These are phyloP conservation scores for Drosophila ananassae DNA, from an alignment of 1,140 invertebrate species.

Conservation along the genomic window DNA sequence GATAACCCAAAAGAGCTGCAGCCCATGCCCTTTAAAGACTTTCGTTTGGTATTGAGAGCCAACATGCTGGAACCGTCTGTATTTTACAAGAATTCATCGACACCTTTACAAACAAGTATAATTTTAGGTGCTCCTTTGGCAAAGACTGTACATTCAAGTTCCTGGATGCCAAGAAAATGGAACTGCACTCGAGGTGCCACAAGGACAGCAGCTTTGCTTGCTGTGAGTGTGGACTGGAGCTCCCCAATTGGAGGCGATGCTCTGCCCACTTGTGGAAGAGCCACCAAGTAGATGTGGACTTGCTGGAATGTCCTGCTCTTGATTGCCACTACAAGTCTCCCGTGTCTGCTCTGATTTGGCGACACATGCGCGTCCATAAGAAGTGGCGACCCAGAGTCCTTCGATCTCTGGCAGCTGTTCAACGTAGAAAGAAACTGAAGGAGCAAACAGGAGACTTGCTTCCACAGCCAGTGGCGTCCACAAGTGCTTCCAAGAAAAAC, in stretches of 20 bases:
- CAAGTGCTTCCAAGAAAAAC: constrained; percentile 45
- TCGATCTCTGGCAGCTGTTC: constrained; percentile 50
- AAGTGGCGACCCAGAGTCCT: constrained; percentile 70
- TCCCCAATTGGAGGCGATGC: constrained; percentile 87
- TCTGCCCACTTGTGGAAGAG: constrained; percentile 88
- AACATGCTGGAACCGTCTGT: constrained; percentile 58
- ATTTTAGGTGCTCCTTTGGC: constrained; percentile 84
- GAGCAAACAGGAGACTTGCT: constrained; percentile 16
- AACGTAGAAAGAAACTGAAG: constrained; percentile 54
- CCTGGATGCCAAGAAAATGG: constrained; percentile 83
- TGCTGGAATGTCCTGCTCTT: constrained; percentile 87
- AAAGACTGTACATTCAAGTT: constrained; percentile 85
- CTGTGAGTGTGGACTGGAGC: constrained; percentile 84
- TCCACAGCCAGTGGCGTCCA: not conserved
- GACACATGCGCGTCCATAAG: constrained; percentile 76
- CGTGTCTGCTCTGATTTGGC: constrained; percentile 82
- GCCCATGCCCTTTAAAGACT: constrained; percentile 75
- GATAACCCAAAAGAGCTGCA: constrained; percentile 43
- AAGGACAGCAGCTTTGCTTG: constrained; percentile 84
- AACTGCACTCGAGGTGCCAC: constrained; percentile 85
- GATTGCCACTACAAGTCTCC: constrained; percentile 87
- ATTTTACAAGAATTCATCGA: not conserved
- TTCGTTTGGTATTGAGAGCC: constrained; percentile 59
- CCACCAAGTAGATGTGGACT: constrained; percentile 88
- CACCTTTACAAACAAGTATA: not conserved